Evolutionary conservation across 2,113 vertebrate genomes (phyloP).

Genomic region (Actenoides lindsayi): DNA sequence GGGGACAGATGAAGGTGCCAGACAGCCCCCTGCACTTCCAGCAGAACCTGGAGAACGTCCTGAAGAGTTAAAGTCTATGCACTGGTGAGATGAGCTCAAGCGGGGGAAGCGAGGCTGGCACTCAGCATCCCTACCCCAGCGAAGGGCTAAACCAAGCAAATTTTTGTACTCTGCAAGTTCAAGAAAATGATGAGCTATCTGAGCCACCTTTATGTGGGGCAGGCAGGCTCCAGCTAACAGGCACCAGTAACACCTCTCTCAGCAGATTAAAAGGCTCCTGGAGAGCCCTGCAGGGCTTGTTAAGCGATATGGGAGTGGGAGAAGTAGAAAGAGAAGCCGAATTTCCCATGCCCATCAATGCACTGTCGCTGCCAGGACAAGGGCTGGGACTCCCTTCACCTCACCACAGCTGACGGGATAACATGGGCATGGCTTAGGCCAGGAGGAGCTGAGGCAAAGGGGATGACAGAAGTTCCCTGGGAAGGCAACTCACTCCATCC

Average conservation of each 20-base stretch:
- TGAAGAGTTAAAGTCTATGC: background rate
- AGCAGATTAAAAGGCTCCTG: background rate
- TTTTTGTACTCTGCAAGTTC: background rate
- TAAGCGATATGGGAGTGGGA: background rate
- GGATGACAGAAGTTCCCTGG: background rate
- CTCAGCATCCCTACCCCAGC: background rate
- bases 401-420: background rate
- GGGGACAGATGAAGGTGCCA: background rate
- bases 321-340: background rate
- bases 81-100: background rate
- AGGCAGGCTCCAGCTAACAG: background rate
- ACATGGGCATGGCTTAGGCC: background rate
- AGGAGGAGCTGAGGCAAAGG: background rate
- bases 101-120: background rate
- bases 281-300: background rate
- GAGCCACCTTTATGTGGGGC: background rate
- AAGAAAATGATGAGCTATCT: background rate
- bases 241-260: background rate
- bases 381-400: background rate
- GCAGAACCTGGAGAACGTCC: background rate
- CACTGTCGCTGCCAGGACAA: background rate
- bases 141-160: background rate
- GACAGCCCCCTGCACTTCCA: background rate
- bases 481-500: background rate
- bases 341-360: background rate